These are phyloP conservation scores for Ostrea denselamellosa DNA, from an alignment of 1,140 invertebrate species.

Conservation along the genomic window DNA sequence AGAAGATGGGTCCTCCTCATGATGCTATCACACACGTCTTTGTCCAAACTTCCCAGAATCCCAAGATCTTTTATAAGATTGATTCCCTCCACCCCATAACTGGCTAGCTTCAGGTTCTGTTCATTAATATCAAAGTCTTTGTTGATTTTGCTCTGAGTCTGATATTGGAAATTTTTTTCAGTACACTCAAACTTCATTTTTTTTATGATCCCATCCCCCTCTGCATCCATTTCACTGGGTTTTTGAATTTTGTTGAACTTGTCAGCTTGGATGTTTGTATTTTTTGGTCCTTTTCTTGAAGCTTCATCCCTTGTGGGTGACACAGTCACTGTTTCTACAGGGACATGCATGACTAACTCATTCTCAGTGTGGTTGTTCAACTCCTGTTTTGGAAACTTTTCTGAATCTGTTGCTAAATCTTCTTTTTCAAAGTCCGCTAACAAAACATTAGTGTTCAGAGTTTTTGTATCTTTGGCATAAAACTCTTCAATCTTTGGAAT, in stretches of 20 bases:
- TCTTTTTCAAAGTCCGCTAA: slow-evolving; percentile 81
- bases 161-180: slow-evolving; percentile 75
- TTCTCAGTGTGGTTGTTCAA: slow-evolving; percentile 49
- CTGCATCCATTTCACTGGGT: slow-evolving; percentile 41
- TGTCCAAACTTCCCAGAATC: slow-evolving; percentile 51
- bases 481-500: slow-evolving; percentile 81
- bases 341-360: slow-evolving; percentile 39
- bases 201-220: slow-evolving; percentile 63
- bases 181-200: slow-evolving; percentile 70
- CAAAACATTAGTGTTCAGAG: slow-evolving; percentile 84
- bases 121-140: slow-evolving; percentile 52
- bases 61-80: slow-evolving; percentile 41
- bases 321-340: slow-evolving; percentile 19
- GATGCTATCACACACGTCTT: slow-evolving; percentile 60
- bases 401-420: slow-evolving; percentile 83
- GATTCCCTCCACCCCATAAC: slow-evolving; percentile 27
- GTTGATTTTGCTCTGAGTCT: slow-evolving; percentile 72
- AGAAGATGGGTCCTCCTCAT: slow-evolving; percentile 45
- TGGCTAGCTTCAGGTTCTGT: slow-evolving; percentile 16
- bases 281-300: slow-evolving; percentile 60
- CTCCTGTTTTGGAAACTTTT: slow-evolving; percentile 82
- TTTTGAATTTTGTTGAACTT: slow-evolving; percentile 65
- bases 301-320: slow-evolving; percentile 22
- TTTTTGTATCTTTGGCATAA: slow-evolving; percentile 83
- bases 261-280: slow-evolving; percentile 66